A percentile compares a stretch with the other conserved stretches of the same genome.
Evolutionary conservation across 2,888 invertebrate genomes (phyloP).

Genomic region (Apamea anceps): DNA sequence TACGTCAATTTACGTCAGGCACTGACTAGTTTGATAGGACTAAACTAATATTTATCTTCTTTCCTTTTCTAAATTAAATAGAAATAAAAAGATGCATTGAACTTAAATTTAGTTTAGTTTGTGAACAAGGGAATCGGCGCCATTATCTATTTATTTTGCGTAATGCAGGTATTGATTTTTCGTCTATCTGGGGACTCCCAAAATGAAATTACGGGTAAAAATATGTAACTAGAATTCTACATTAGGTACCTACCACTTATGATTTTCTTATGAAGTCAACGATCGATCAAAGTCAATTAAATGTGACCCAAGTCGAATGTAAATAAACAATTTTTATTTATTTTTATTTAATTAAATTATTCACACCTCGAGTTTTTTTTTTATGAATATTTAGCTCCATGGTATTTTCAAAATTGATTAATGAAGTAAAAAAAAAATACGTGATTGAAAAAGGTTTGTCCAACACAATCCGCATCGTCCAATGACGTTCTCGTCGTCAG

Average conservation of each 20-base stretch:
- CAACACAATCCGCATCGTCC: neutral
- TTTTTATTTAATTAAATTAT: neutral
- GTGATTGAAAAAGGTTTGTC: neutral
- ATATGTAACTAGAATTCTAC: neutral
- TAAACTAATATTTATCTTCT: too few relatives aligned
- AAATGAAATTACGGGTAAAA: neutral
- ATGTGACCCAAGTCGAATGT: slow-evolving; percentile 29
- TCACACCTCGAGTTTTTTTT: neutral
- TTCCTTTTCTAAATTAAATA: too few relatives aligned
- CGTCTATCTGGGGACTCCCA: neutral
- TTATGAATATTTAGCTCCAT: neutral
- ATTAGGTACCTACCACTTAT: neutral
- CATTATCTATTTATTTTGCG: neutral
- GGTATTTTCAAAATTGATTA: neutral
- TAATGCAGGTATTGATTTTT: slow-evolving; percentile 7
- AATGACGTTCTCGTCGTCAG: neutral
- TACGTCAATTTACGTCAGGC: too few relatives aligned
- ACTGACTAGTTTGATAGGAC: too few relatives aligned
- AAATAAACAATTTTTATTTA: too few relatives aligned
- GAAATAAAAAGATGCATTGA: too few relatives aligned
- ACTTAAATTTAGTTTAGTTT: too few relatives aligned
- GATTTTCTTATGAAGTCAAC: slow-evolving; percentile 12
- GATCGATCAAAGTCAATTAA: slow-evolving; percentile 39
- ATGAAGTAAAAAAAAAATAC: too few relatives aligned
- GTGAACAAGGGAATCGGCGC: too few relatives aligned